Evolutionary conservation across 2,113 vertebrate genomes (phyloP).

Genomic region (Scomber japonicus): DNA sequence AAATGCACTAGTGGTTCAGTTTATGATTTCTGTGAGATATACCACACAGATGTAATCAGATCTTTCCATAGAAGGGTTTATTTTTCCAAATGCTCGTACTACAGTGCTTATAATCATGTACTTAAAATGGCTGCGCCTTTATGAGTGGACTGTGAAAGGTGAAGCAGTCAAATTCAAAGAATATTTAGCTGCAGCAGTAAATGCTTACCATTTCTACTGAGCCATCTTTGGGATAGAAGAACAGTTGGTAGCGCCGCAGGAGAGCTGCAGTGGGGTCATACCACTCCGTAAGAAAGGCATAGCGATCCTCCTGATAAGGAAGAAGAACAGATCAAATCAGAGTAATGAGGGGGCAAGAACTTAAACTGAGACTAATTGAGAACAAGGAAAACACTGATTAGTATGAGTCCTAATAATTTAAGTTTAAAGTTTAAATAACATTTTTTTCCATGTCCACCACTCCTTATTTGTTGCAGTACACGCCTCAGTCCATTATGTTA

Average conservation of each 20-base stretch:
- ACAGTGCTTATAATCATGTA: too few species aligned
- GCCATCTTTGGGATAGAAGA: conserved; percentile 92
- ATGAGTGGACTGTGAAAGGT: too few species aligned
- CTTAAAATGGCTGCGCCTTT: too few species aligned
- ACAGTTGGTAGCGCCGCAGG: conserved; percentile 91
- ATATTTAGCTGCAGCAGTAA: neutral
- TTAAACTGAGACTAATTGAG: neutral
- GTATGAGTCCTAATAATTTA: neutral
- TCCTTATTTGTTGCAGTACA: too few species aligned
- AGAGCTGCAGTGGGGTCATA: conserved; percentile 92
- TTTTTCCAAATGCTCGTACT: too few species aligned
- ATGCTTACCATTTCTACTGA: conserved; percentile 94
- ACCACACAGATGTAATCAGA: neutral
- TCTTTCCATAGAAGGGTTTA: too few species aligned
- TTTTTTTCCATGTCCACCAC: too few species aligned
- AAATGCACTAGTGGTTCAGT: neutral
- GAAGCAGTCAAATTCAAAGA: neutral
- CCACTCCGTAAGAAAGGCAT: conserved; percentile 93
- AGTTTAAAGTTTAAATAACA: neutral
- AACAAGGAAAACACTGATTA: neutral
- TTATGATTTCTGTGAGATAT: neutral
- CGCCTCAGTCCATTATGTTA: too few species aligned
- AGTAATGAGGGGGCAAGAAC: neutral
- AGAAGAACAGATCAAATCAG: neutral
- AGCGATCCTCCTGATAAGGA: conserved; percentile 88